These are phyloP conservation scores for Apodemia zela DNA, from an alignment of 2,888 invertebrate genomes.

Conservation along the genomic window DNA sequence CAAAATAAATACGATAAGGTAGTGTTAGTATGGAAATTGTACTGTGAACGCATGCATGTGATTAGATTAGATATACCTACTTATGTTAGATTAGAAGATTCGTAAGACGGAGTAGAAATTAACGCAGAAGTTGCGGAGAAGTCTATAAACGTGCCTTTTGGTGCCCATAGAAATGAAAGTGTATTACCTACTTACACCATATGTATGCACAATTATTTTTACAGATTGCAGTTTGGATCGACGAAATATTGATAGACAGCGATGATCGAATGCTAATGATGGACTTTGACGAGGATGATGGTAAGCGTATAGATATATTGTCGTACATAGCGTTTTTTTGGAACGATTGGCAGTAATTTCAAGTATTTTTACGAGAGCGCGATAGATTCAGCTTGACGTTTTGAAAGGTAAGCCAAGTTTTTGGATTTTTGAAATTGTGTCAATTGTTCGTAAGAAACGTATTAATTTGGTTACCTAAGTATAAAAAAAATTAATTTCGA, in stretches of 20 bases:
- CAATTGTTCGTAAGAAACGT: slow-evolving; percentile 45
- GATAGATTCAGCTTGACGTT: slow-evolving; percentile 1
- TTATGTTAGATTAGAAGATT: no score
- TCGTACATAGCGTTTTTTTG: not conserved
- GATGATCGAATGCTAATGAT: slow-evolving; percentile 74
- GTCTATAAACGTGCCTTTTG: no score
- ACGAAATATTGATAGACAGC: slow-evolving; percentile 64
- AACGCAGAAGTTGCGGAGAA: no score
- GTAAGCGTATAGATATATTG: slow-evolving; percentile 38
- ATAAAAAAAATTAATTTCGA: slow-evolving; percentile 19
- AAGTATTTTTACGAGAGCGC: slow-evolving; percentile 5
- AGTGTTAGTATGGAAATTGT: no score
- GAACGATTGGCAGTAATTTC: slow-evolving; percentile 51
- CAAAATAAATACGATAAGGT: no score
- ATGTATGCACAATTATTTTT: slow-evolving; percentile 3
- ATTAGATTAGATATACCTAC: no score
- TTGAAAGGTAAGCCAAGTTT: slow-evolving; percentile 39
- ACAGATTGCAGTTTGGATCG: slow-evolving; percentile 70
- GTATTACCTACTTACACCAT: no score
- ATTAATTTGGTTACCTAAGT: not conserved
- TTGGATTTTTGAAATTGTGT: slow-evolving; percentile 46
- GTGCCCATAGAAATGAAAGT: no score
- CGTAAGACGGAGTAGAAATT: no score
- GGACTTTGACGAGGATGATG: slow-evolving; percentile 72
- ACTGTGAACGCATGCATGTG: no score